Evolutionary conservation across 2,797 vertebrate genomes (phyloP).

Genomic region (Selene dorsalis): DNA sequence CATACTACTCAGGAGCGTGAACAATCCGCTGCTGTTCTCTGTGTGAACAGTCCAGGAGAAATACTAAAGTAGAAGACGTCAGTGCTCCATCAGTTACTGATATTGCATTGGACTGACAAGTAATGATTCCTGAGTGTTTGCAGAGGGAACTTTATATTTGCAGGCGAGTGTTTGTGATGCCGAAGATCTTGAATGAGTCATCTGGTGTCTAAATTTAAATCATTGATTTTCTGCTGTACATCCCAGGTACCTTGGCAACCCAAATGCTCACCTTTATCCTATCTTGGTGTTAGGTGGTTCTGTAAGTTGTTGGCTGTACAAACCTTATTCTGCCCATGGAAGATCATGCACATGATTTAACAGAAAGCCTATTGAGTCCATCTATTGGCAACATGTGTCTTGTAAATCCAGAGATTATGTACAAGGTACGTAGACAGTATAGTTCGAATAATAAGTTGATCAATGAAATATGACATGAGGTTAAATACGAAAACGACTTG

Average conservation of each 20-base stretch:
- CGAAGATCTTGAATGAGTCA: constrained; percentile 9
- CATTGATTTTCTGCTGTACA: constrained; percentile 2
- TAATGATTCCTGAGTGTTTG: background rate
- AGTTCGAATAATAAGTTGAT: too few species aligned
- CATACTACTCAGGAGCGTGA: constrained; percentile 28
- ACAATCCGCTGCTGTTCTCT: constrained; percentile 60
- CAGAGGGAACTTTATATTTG: background rate
- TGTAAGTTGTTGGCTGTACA: constrained; percentile 23
- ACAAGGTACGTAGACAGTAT: background rate
- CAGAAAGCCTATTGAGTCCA: background rate
- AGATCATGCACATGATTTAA: background rate
- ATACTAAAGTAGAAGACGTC: background rate
- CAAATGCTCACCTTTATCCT: constrained; percentile 17
- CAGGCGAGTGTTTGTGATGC: background rate
- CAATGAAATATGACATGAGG: background rate
- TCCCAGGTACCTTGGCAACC: background rate
- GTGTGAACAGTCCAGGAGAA: constrained; percentile 4
- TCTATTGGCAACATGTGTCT: background rate
- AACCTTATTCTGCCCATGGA: constrained; percentile 10
- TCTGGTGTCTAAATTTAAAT: constrained; percentile 8
- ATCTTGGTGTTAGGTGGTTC: constrained; percentile 12
- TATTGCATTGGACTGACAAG: background rate
- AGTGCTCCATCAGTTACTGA: background rate
- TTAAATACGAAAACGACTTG: background rate
- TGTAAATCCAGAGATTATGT: background rate